Conservation (phyloP, 2,113 vertebrate genomes). For the Eublepharis macularius region DNA sequence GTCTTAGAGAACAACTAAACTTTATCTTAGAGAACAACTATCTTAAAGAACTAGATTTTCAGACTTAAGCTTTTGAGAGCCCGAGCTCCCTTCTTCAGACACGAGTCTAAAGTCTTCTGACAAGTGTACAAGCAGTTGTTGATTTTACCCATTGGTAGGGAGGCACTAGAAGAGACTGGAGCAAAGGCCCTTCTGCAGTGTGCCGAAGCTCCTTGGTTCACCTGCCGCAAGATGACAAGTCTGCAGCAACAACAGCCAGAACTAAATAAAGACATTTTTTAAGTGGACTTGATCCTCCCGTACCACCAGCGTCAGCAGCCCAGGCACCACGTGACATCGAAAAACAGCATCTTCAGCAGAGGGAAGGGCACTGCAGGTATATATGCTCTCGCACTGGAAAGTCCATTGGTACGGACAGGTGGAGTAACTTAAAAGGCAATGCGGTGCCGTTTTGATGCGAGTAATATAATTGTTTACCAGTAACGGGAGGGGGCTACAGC, state of each 20-base stretch:
- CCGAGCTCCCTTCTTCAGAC: too few species aligned
- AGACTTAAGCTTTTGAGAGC: too few species aligned
- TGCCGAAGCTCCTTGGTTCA: slow-evolving; percentile 66
- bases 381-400: slow-evolving; percentile 70
- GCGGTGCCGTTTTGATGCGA: slow-evolving; percentile 78
- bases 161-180: slow-evolving; percentile 51
- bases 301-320: slow-evolving; percentile 60
- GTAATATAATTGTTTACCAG: slow-evolving; percentile 79
- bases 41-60: too few species aligned
- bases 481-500: slow-evolving; percentile 61
- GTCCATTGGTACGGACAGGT: slow-evolving; percentile 79
- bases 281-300: slow-evolving; percentile 74
- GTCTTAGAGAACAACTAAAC: too few species aligned
- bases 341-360: slow-evolving; percentile 71
- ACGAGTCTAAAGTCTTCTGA: too few species aligned
- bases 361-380: slow-evolving; percentile 76
- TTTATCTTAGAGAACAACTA: too few species aligned
- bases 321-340: slow-evolving; percentile 75
- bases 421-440: slow-evolving; percentile 81
- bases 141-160: too few species aligned
- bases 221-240: slow-evolving; percentile 64
- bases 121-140: too few species aligned
- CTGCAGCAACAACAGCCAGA: slow-evolving; percentile 69
- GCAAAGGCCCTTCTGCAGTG: slow-evolving; percentile 39
- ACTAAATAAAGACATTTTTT: slow-evolving; percentile 68